Percentiles rank a stretch among this genome's conserved stretches.
phyloP scores from a whole-genome alignment of 1,140 invertebrate genomes.

The Semibalanus balanoides region DNA sequence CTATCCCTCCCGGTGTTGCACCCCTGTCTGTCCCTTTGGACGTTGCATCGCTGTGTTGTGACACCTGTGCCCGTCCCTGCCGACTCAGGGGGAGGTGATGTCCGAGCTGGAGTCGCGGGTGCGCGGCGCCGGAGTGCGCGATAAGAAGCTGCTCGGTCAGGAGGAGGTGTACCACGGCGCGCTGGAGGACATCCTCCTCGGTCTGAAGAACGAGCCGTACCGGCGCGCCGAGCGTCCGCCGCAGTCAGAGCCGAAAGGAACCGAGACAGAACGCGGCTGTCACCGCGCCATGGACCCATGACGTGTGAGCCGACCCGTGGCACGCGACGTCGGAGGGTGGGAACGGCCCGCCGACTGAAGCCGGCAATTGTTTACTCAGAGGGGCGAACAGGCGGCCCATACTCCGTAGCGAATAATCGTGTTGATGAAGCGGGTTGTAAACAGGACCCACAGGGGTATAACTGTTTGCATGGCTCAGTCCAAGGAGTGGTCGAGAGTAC shows the following conservation, averaged over 20 bases:
- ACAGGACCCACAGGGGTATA: too few species aligned
- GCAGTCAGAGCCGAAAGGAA: constrained; percentile 71
- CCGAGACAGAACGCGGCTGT: constrained; percentile 46
- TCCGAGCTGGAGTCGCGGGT: neutral
- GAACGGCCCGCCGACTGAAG: too few species aligned
- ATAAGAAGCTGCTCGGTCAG: constrained; percentile 86
- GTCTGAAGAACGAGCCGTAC: constrained; percentile 89
- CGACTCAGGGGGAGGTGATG: neutral
- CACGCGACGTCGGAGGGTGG: too few species aligned
- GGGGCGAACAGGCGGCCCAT: too few species aligned
- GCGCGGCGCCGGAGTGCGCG: constrained; percentile 26
- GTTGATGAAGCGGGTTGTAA: too few species aligned
- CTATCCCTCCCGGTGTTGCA: too few species aligned
- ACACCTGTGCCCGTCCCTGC: neutral
- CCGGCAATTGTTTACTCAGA: too few species aligned
- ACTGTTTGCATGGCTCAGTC: too few species aligned
- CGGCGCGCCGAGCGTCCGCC: constrained; percentile 68
- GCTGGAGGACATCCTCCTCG: constrained; percentile 86
- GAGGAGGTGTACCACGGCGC: constrained; percentile 97
- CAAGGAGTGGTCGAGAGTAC: too few species aligned
- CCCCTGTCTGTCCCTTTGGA: too few species aligned
- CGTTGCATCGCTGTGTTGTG: too few species aligned
- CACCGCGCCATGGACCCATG: constrained; percentile 30
- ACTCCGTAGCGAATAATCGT: too few species aligned
- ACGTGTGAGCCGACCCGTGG: constrained; percentile 24